Base-by-base conservation (phyloP, 2,888 invertebrate genomes). In the Agrotis exclamationis region DNA sequence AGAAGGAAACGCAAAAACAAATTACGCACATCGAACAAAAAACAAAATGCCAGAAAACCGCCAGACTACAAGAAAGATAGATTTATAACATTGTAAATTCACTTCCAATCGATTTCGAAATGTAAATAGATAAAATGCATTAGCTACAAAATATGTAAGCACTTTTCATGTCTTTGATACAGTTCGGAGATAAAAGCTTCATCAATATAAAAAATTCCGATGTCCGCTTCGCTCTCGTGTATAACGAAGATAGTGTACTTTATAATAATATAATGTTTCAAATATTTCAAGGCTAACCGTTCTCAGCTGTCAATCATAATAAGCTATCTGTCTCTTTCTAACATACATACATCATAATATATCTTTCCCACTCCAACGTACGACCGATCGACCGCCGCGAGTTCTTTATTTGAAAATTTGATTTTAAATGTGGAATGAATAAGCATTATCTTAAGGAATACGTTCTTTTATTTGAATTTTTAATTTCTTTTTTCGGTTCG, bases 291-390 rank as follows among this genome's bases (percentile, higher is more conserved):
- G 96, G 96, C 94, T 95, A 95, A 95, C 95, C 96, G 96, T 95
- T 96, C 96, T 96, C 94, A 96, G 95, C 96, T 96, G 96, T 96
- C 96, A 96, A 96, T 96, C 96, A 96, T 96, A 95, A 95, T 95
- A 95, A 94, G 94, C 93, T 94, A 93, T 92, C 93, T 88, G 88
- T 95, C 96, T 93, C 93, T 90, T 86, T 95, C 93, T 86, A 87
- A 88, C 91, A 85, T 89, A 91, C 89, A 87, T 87, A 88, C 88
- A 87, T 85, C 83, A 75, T 83, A 85, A 83, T 92, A 87, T 83
- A 70, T 87, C 88, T 83, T 69, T 94, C 93, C 91, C 92, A 74
- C 84, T 92, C 91, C 74, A 86, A 79, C 92, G 90, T 88, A 90
- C 90, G 91, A 90, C 88, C 93, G 93, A 95, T 95, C 94, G 91